These are phyloP conservation scores for Lagopus leucura DNA, from an alignment of 2,113 vertebrate species.

Conservation along the genomic window DNA sequence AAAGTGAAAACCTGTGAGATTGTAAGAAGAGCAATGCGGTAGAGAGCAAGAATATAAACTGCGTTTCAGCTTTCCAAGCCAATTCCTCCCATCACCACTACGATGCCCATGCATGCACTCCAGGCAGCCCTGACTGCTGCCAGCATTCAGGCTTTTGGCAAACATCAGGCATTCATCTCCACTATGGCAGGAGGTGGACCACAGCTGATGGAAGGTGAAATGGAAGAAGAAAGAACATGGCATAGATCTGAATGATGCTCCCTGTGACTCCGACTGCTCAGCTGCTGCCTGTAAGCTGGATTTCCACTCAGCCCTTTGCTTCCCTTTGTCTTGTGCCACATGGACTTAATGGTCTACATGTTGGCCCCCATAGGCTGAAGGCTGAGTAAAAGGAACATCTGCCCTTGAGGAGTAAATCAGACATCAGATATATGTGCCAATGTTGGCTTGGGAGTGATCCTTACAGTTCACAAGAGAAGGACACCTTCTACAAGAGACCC, in stretches of 20 bases:
- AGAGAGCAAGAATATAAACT: background rate
- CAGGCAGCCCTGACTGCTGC: background rate
- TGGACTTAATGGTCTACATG: fast-evolving
- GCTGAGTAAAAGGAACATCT: background rate
- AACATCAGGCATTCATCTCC: background rate
- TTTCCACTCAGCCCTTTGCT: background rate
- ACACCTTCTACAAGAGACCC: background rate
- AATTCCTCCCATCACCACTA: background rate
- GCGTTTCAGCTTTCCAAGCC: background rate
- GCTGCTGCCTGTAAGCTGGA: background rate
- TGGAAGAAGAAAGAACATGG: background rate
- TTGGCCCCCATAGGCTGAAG: background rate
- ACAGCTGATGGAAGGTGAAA: background rate
- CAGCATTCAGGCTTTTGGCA: background rate
- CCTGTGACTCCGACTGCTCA: background rate
- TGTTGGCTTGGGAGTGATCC: background rate
- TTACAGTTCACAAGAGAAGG: background rate
- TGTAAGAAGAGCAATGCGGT: background rate
- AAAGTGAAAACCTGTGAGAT: background rate
- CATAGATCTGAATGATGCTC: background rate
- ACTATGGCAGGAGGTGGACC: background rate
- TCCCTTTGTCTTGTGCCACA: background rate
- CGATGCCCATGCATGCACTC: fast-evolving
- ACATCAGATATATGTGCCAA: background rate
- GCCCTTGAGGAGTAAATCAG: background rate